A percentile compares a stretch with the other conserved stretches of the same genome.
Conservation (phyloP, 2,797 vertebrate species). For the Chelon labrosus region DNA sequence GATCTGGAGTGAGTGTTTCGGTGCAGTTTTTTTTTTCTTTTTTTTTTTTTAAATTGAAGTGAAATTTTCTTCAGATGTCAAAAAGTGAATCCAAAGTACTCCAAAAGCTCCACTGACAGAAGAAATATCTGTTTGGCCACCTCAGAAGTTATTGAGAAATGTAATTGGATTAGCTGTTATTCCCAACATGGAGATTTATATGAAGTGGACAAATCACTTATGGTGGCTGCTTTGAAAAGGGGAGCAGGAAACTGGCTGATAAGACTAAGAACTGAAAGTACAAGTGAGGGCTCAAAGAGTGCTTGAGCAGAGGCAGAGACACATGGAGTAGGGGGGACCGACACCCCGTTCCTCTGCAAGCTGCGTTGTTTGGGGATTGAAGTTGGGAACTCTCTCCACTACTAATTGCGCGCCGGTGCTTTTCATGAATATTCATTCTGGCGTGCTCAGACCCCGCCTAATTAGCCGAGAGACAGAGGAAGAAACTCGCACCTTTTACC, state of each 20-base stretch:
- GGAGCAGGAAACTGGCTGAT: conserved; percentile 67
- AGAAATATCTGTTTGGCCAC: conserved; percentile 28
- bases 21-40: neutral
- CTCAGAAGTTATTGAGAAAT: conserved; percentile 49
- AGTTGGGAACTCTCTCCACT: conserved; percentile 85
- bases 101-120: conserved; percentile 16
- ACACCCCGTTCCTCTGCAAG: conserved; percentile 72
- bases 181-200: conserved; percentile 69
- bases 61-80: conserved; percentile 16
- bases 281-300: conserved; percentile 78
- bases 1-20: neutral
- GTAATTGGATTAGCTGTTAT: conserved; percentile 70
- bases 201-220: conserved; percentile 73
- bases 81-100: conserved; percentile 31
- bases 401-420: conserved; percentile 86
- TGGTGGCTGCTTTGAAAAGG: conserved; percentile 68
- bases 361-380: conserved; percentile 86
- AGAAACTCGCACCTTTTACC: conserved; percentile 88
- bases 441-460: conserved; percentile 87
- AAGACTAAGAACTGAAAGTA: conserved; percentile 70
- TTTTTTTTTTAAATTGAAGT: neutral
- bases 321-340: conserved; percentile 72
- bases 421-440: conserved; percentile 88
- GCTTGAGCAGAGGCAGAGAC: conserved; percentile 76
- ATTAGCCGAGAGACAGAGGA: conserved; percentile 88